Percentiles rank a stretch among this genome's conserved stretches.
phyloP scores from a whole-genome alignment of 2,113 vertebrate genomes.

The Burhinus bistriatus region DNA sequence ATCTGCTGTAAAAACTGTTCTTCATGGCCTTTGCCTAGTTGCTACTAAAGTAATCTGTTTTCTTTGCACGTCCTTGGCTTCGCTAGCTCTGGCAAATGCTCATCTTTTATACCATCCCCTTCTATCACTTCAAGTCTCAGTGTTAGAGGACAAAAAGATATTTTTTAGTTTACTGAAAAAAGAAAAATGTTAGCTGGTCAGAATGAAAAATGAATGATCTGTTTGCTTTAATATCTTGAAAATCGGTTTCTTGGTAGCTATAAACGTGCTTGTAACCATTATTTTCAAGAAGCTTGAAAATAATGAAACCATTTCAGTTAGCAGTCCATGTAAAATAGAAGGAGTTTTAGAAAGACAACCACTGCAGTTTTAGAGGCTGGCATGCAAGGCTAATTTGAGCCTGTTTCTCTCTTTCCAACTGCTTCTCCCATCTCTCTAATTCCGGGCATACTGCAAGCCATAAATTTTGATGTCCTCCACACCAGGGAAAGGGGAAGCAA shows the following conservation, averaged over 20 bases:
- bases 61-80: constrained; percentile 51
- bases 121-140: neutral
- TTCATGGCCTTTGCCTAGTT: neutral
- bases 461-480: neutral
- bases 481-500: neutral
- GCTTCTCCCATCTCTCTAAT: neutral
- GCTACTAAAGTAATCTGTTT: constrained; percentile 46
- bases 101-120: neutral
- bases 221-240: neutral
- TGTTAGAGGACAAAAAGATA: neutral
- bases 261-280: neutral
- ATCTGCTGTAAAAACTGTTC: constrained; percentile 3
- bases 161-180: neutral
- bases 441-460: neutral
- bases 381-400: neutral
- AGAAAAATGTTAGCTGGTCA: neutral
- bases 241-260: neutral
- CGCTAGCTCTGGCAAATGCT: constrained; percentile 12
- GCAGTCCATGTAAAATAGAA: neutral
- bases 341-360: neutral
- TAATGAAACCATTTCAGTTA: neutral
- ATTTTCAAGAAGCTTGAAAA: neutral
- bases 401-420: neutral
- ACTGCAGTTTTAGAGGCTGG: neutral
- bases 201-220: neutral